Conservation (phyloP, 2,888 invertebrate species). For the Cryptophagus acutangulus region DNA sequence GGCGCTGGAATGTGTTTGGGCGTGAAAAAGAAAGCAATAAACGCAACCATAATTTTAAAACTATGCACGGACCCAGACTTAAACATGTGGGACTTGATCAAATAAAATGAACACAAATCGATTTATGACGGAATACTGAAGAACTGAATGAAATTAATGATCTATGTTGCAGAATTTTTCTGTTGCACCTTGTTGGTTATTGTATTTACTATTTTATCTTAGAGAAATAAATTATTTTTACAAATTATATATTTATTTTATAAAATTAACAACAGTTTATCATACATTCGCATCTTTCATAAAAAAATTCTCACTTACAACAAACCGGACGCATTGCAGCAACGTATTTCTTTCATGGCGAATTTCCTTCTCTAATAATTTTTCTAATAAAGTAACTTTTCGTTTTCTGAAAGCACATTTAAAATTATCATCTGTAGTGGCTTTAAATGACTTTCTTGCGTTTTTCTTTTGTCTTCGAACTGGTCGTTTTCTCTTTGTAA, state of each 20-base stretch:
- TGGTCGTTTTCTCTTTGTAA: conserved; percentile 1
- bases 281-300: no score
- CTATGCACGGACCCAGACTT: conserved; percentile 55
- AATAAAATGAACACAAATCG: no score
- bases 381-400: conserved; percentile 61
- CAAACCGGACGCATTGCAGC: conserved; percentile 78
- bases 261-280: no score
- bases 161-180: no score
- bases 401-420: conserved; percentile 35
- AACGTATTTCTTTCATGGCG: conserved; percentile 81
- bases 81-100: conserved; percentile 54
- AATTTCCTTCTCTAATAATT: conserved; percentile 72
- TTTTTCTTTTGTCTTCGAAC: conserved; percentile 9
- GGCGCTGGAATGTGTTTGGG: conserved; percentile 82
- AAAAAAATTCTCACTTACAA: conserved; percentile 74
- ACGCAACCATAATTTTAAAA: conserved; percentile 55
- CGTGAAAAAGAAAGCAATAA: conserved; percentile 47
- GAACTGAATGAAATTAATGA: not conserved
- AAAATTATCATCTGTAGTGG: conserved; percentile 21
- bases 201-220: no score
- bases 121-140: not conserved
- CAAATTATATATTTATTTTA: no score
- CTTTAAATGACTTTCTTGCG: conserved; percentile 8
- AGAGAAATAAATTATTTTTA: no score
- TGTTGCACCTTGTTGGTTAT: no score